Evolutionary conservation across 2,113 vertebrate genomes (phyloP).

Genomic region (Toxostoma redivivum): DNA sequence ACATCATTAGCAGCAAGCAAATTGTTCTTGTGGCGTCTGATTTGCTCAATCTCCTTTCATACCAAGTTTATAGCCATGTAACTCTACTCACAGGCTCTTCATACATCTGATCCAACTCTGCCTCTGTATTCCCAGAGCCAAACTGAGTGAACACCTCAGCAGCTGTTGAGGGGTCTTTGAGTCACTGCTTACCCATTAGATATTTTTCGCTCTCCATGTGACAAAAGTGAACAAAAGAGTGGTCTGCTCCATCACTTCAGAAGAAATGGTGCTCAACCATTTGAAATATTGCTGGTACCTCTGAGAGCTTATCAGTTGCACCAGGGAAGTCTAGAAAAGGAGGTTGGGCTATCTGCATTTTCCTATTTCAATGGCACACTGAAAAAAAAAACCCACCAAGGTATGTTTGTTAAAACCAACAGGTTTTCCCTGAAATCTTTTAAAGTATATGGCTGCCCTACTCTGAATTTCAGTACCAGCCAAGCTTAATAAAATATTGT

Average conservation of each 20-base stretch:
- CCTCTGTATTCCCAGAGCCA: background rate
- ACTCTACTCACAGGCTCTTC: background rate
- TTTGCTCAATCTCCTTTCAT: background rate
- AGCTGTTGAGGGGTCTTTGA: background rate
- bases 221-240: background rate
- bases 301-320: background rate
- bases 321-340: background rate
- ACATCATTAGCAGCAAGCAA: background rate
- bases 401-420: background rate
- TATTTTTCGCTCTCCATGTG: background rate
- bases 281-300: background rate
- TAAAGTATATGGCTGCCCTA: background rate
- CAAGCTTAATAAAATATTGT: background rate
- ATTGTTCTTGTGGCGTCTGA: background rate
- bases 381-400: background rate
- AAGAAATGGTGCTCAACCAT: background rate
- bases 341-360: background rate
- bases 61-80: background rate
- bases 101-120: background rate
- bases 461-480: background rate
- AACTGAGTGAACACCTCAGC: background rate
- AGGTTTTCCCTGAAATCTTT: background rate
- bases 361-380: background rate
- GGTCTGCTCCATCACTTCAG: background rate
- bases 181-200: accelerated